A percentile compares a stretch with the other conserved stretches of the same genome.
Conservation (phyloP, 1,140 invertebrate genomes). For the Callitettix versicolor region DNA sequence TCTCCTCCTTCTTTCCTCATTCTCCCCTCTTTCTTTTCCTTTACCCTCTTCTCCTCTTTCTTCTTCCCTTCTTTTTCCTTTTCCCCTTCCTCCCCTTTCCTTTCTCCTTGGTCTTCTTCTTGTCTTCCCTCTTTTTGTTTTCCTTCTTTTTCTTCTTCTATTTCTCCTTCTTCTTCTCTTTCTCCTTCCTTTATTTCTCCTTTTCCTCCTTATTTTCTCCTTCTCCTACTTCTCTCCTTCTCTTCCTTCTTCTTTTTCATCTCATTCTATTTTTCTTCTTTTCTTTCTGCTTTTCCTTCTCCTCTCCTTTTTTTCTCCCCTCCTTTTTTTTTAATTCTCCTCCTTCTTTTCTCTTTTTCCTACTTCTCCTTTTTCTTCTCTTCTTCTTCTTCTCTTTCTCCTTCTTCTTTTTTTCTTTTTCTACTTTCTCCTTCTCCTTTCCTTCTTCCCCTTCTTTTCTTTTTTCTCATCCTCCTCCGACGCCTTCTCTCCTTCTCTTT, state of each 20-base stretch:
- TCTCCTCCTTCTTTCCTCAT: no score
- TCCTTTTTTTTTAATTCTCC: no score
- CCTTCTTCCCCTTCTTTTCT: not conserved
- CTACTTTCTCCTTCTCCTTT: not conserved
- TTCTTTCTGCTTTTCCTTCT: no score
- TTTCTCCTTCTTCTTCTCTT: not conserved
- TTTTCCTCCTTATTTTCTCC: not conserved
- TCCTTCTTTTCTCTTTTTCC: no score
- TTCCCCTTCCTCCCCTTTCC: not conserved
- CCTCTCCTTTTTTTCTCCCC: no score
- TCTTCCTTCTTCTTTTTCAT: not conserved
- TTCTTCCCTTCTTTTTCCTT: not conserved
- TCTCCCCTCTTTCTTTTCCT: not conserved
- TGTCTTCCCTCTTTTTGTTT: not conserved
- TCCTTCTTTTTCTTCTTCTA: not conserved
- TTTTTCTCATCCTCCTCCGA: no score
- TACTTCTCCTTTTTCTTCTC: no score
- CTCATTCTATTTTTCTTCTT: no score
- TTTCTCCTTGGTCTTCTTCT: not conserved
- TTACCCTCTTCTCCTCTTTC: no score
- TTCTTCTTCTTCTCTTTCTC: no score
- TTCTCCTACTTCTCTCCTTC: no score
- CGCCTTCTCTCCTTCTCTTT: not conserved
- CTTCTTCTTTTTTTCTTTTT: not conserved
- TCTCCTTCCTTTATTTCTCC: not conserved